Base-by-base conservation (phyloP, 2,888 invertebrate genomes). In the Steinernema hermaphroditum region DNA sequence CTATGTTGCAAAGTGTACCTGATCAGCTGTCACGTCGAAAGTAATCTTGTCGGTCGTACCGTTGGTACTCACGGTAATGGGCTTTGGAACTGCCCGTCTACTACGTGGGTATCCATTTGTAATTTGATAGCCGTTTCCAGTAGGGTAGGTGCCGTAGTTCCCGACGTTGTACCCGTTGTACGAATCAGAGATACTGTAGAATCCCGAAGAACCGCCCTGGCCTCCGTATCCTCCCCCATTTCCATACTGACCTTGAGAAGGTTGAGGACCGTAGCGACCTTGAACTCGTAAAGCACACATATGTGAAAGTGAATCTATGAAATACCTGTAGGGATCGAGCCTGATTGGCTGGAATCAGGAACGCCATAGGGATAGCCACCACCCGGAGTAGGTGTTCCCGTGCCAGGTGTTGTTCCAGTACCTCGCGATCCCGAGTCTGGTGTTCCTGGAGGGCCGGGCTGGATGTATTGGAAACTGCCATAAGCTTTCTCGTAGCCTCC, bases 1-100 rank as follows among this genome's bases (percentile, higher is more conserved):
- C 4, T 1, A 29, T 4, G 4, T 37, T 37, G 27, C 54, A 24
- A 27, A 50, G 4, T 50, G 9, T 29, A 69, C 44, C 69, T 69
- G 69, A 41, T 69, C 69, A 2, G 69, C 69, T 1, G 49, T 49
- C 4, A 69, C 69, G 29, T 69, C 69, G n/a, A 69, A 49, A 12
- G 69, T 69, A 19, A 69, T 69, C 29, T 44, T 69, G 44, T 69
- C 49, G 29, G 24, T 29, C 14, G 41, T 41, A n/a, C n/a, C 54
- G 27, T 27, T 50, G 12, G 27, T 41, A 12, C 22, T 68, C 2
- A 49, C 69, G 2, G 24, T 4, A 19, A 41, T 16, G 1, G 69
- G 14, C 32, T 44, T 69, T 37, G 69, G 69, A 46, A 46, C 41
- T 1, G 4, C 46, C 16, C 44, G 9, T 27, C 44, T 27, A 6